phyloP scores from a whole-genome alignment of 2,797 vertebrate genomes.

The Rhinophrynus dorsalis region DNA sequence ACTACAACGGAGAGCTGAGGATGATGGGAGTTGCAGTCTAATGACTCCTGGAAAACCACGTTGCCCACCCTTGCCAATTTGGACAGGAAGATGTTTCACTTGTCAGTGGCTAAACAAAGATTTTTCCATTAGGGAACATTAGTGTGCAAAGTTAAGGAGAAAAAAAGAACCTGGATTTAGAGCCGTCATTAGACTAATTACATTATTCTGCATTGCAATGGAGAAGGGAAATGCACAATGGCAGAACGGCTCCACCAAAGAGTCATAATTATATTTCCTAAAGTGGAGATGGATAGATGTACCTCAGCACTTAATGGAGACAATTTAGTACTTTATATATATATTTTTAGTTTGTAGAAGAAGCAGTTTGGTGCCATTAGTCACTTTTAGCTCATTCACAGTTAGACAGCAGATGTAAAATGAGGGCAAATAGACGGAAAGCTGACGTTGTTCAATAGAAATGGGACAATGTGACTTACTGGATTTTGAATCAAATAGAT shows the following conservation, averaged over 20 bases:
- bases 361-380: slow-evolving; percentile 25
- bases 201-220: neutral
- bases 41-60: too few species aligned
- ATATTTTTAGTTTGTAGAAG: slow-evolving; percentile 20
- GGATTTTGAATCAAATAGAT: too few species aligned
- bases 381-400: slow-evolving; percentile 11
- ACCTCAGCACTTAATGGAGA: slow-evolving; percentile 13
- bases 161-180: slow-evolving; percentile 37
- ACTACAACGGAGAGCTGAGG: too few species aligned
- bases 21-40: too few species aligned
- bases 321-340: slow-evolving; percentile 9
- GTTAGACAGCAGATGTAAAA: neutral
- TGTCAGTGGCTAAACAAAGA: slow-evolving; percentile 27
- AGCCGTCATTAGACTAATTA: slow-evolving; percentile 6
- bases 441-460: neutral
- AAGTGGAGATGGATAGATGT: slow-evolving; percentile 33
- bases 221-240: neutral
- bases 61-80: neutral
- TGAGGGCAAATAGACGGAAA: neutral
- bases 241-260: slow-evolving; percentile 14
- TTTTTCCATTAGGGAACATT: slow-evolving; percentile 47
- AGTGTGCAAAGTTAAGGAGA: slow-evolving; percentile 38
- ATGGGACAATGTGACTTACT: neutral
- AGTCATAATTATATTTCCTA: slow-evolving; percentile 42
- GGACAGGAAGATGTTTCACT: slow-evolving; percentile 16